Evolutionary conservation across 2,888 invertebrate genomes (phyloP), one percentile per base, ranked within the genome.

Genomic region (Priocnemis perturbator): DNA sequence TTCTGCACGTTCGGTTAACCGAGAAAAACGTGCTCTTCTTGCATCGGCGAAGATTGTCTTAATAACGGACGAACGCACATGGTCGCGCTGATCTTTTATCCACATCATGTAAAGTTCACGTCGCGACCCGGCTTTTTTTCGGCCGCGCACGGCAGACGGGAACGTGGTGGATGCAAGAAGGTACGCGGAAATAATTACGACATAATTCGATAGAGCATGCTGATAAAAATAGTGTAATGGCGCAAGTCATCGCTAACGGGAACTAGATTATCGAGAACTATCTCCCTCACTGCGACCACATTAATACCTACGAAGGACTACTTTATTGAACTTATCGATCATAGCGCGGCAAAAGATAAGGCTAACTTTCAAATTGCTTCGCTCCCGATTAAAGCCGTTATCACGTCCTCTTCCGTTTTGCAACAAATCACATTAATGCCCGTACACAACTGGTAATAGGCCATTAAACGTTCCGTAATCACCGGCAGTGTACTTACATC

Each of bases 161-260:
- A 37, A 5, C 37, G 37, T 9, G 37, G 37, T 37, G 37, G 37
- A 37, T 4, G 64, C 47, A 47, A 65, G 62, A 70, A 67, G 60
- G 53, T 67, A 78, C 71, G 78, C 76, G 79, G 79, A 79, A 81
- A 81, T 81, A 78, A 79, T 79, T 79, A 79, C 65, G 61, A 5
- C 63, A 48, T 61, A 78, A 78, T 76, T 70, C 78, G 76, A 81
- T 73, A 71, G 73, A 81, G 61, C 65, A 53, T 19, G 55, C 45
- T 50, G 71, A 71, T 76, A 79, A 79, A 79, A 79, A 68, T 79
- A 37, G 15, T 17, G 62, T 81, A 76, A 78, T 79, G 64, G 68
- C 63, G 81, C 81, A 58, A 78, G 79, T 79, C 79, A 81, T 79
- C 73, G 67, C 76, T 81, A 79, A 79, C 79, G 79, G 79, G 76